phyloP scores from a whole-genome alignment of 2,888 invertebrate species.

The Galerucella pusilla region DNA sequence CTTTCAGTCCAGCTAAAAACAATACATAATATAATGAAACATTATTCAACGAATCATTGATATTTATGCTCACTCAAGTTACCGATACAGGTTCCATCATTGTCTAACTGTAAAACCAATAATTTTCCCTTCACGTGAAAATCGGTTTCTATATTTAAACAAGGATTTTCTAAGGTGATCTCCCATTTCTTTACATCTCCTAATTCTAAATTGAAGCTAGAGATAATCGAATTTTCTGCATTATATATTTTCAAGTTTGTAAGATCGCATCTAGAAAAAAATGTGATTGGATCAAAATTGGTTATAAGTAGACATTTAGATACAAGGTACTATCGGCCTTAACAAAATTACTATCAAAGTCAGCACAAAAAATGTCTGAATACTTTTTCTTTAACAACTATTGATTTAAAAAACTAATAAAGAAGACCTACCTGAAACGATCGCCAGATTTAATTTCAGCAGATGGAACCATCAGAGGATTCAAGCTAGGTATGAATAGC shows the following conservation, averaged over 20 bases:
- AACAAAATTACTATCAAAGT: no score
- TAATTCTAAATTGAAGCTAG: constrained; percentile 65
- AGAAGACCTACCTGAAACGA: constrained; percentile 65
- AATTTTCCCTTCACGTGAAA: constrained; percentile 75
- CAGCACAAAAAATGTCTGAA: no score
- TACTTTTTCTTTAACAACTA: no score
- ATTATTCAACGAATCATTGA: background rate
- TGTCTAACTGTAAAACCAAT: constrained; percentile 76
- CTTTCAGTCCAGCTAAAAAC: constrained; percentile 10
- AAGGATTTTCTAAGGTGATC: constrained; percentile 71
- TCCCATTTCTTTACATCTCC: constrained; percentile 66
- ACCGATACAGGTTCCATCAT: constrained; percentile 57
- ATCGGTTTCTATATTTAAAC: constrained; percentile 70
- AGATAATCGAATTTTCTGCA: constrained; percentile 66
- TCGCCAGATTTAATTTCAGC: constrained; percentile 58
- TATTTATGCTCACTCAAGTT: constrained; percentile 13
- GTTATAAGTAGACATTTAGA: no score
- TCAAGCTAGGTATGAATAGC: constrained; percentile 73
- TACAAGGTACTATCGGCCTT: no score
- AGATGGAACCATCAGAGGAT: constrained; percentile 75
- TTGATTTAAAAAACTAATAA: no score
- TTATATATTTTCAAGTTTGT: constrained; percentile 62
- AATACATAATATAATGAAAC: no score
- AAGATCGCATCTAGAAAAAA: constrained; percentile 17
- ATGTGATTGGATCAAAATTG: no score